A percentile compares a stretch with the other conserved stretches of the same genome.
phyloP scores from a whole-genome alignment of 2,797 vertebrate genomes.

The Poeciliopsis gracilis region DNA sequence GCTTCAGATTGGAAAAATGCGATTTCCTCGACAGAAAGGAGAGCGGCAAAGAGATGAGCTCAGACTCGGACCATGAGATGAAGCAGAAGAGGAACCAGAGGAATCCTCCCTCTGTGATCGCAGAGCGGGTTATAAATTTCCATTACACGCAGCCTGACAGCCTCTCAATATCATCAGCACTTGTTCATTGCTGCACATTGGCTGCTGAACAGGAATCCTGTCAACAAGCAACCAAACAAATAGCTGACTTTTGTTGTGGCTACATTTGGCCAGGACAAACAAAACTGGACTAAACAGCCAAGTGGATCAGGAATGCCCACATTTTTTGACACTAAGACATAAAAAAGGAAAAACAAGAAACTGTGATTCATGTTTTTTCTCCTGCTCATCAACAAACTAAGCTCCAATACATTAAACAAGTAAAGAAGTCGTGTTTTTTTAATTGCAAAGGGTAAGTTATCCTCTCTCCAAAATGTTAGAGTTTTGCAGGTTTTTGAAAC shows the following conservation, averaged over 20 bases:
- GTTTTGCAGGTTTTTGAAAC: too few relatives aligned
- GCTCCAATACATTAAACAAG: too few relatives aligned
- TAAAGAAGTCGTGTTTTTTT: too few relatives aligned
- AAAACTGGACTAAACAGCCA: background rate
- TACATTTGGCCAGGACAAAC: background rate
- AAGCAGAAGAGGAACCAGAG: slow-evolving; percentile 9
- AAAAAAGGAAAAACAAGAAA: too few relatives aligned
- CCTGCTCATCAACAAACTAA: too few relatives aligned
- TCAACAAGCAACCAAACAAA: slow-evolving; percentile 48
- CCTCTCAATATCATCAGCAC: slow-evolving; percentile 59
- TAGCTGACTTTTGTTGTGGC: background rate
- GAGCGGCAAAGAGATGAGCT: slow-evolving; percentile 28
- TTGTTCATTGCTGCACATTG: slow-evolving; percentile 58
- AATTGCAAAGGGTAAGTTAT: too few relatives aligned
- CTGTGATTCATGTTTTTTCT: too few relatives aligned
- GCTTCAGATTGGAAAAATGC: slow-evolving; percentile 42
- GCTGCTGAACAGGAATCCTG: slow-evolving; percentile 50
- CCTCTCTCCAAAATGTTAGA: too few relatives aligned
- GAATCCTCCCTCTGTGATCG: slow-evolving; percentile 34
- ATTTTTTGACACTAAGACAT: too few relatives aligned
- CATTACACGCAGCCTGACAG: slow-evolving; percentile 62
- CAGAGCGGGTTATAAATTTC: slow-evolving; percentile 50
- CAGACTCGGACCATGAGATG: background rate
- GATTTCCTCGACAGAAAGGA: slow-evolving; percentile 29
- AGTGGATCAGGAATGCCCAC: too few relatives aligned